Evolutionary conservation across 1,140 invertebrate genomes (phyloP), one percentile per base, ranked within the genome.

Genomic region (Aphaenogaster ashmeadi): DNA sequence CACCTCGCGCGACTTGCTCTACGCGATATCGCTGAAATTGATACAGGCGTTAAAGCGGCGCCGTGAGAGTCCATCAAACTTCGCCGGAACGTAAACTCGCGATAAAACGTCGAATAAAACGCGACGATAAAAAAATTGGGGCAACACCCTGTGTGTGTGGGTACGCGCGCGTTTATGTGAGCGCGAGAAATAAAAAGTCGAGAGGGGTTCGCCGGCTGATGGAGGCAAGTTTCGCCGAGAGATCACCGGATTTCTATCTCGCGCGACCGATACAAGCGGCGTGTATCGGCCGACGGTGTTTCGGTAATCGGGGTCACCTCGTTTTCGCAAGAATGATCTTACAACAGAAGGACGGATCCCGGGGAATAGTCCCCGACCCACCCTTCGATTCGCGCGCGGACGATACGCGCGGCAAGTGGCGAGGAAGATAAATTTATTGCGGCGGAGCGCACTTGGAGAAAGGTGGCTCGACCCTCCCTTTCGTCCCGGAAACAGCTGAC

Each of bases 31-130:
- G 69, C 18, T 27, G 54, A 74, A 90, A 91, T 90, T 90, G 67
- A 86, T 88, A 89, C 79, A 91, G 66, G 88, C 86, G 84, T 44
- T 50, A 66, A 86, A 90, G 74, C 86, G 84, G 74, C 80, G 27
- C 38, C 54, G 27, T 60, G 80, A 74, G 52, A 84, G 86, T 91
- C 86, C 88, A 91, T 91, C 88, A 90, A 91, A 74, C 69, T 50
- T 47, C 79, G 71, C 38, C 84, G 62, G 71, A 58, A 89, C 78
- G 58, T 72, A 52, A 79, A 79, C 72, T 86, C 67, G 75, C 85
- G 86, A 77, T 75, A 84, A 84, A 84, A 84, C 69, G 69, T 18
- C 38, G 41, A 84, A 74, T 84, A 84, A 84, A 84, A 74, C 54
- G 52, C 21, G 54, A 52, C 33, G 80, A 84, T 84, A 84, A 84